phyloP scores from a whole-genome alignment of 92 coral and sea anemone genomes.

The Zoanthus solanderi region DNA sequence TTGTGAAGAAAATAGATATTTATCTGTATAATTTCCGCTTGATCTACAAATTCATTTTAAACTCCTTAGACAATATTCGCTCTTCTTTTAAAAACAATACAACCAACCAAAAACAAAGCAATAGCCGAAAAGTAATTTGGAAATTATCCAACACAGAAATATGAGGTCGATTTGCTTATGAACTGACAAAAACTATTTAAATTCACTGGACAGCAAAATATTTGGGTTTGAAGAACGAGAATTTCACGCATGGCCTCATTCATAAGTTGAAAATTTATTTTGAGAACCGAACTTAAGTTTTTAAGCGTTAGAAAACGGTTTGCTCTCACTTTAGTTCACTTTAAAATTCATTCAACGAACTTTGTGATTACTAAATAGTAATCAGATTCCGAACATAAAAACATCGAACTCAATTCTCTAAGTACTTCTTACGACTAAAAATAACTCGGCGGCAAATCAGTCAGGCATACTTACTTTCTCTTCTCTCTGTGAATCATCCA shows the following conservation, averaged over 20 bases:
- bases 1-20: conserved; percentile 1
- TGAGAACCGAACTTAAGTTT: background rate
- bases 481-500: conserved; percentile 56
- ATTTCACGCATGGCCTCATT: conserved; percentile 16
- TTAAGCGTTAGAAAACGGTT: background rate
- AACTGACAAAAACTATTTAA: conserved; percentile 12
- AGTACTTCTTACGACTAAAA: background rate
- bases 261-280: background rate
- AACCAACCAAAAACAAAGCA: background rate
- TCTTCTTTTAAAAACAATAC: background rate
- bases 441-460: background rate
- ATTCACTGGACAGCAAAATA: background rate
- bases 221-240: background rate
- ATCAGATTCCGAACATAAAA: background rate
- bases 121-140: conserved; percentile 1
- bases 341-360: conserved; percentile 18
- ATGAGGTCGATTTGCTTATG: conserved; percentile 11
- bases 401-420: no score
- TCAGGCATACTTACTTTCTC: conserved; percentile 64
- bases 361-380: background rate
- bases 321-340: background rate
- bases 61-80: background rate
- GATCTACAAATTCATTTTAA: background rate
- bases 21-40: conserved; percentile 34
- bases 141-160: background rate